Conservation (phyloP, 37 sponge, comb jelly and placozoan genomes). For the Spongia lamella region DNA sequence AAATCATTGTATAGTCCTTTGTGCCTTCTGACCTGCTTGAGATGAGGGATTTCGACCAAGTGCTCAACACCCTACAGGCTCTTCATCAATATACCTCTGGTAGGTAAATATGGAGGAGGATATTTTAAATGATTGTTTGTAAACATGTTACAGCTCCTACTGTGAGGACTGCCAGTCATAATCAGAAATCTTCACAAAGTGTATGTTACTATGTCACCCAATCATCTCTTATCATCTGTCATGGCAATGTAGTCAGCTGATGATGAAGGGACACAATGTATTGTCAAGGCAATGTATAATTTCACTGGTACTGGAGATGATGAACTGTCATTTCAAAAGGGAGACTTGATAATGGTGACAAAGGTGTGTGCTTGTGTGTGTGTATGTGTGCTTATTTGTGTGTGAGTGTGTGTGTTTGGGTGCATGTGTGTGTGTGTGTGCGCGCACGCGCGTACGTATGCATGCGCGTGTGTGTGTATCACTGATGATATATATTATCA, state of each 20-base stretch:
- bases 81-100: constrained; percentile 61
- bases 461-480: too few species aligned
- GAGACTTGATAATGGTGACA: constrained; percentile 77
- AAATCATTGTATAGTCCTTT: constrained; percentile 36
- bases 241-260: neutral
- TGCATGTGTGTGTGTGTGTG: too few species aligned
- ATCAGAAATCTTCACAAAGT: too few species aligned
- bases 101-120: constrained; percentile 12
- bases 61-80: constrained; percentile 57
- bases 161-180: too few species aligned
- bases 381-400: too few species aligned
- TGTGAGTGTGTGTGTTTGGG: too few species aligned
- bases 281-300: constrained; percentile 60
- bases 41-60: constrained; percentile 46
- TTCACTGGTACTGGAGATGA: constrained; percentile 72
- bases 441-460: too few species aligned
- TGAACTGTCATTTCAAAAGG: constrained; percentile 86
- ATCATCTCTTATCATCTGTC: neutral
- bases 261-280: neutral
- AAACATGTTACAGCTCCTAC: too few species aligned
- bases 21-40: constrained; percentile 42
- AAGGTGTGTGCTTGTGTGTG: constrained; percentile 23
- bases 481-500: too few species aligned
- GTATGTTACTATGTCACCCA: neutral
- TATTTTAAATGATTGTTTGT: too few species aligned